A percentile compares a stretch with the other conserved stretches of the same genome.
Evolutionary conservation across 2,797 vertebrate species (phyloP).

Genomic region (Sebastes matsubarae): DNA sequence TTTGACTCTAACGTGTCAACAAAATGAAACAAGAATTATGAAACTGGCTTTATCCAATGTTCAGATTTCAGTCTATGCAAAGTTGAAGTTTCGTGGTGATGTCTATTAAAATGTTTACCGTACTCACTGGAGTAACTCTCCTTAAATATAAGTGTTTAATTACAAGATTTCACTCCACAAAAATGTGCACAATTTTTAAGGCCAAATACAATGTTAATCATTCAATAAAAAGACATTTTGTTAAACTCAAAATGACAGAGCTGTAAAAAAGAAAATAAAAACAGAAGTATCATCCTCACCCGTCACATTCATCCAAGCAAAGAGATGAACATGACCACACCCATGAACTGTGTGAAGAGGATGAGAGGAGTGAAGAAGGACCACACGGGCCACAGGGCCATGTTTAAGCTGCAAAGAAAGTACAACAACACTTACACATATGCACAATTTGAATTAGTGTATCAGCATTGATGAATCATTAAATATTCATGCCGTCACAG

Average conservation of each 20-base stretch:
- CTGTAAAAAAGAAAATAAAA: neutral
- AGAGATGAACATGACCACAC: conserved; percentile 94
- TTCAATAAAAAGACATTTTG: neutral
- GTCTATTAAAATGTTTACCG: too few species aligned
- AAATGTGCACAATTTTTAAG: neutral
- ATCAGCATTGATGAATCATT: neutral
- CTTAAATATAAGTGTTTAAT: neutral
- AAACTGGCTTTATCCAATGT: neutral
- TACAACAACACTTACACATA: neutral
- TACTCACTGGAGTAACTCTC: too few species aligned
- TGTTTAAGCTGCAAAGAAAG: conserved; percentile 86
- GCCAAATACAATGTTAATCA: neutral
- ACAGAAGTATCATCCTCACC: conserved; percentile 64
- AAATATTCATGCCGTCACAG: neutral
- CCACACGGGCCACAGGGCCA: conserved; percentile 95
- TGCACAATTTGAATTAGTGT: neutral
- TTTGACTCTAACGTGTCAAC: neutral
- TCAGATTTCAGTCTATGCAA: neutral
- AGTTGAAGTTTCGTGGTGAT: too few species aligned
- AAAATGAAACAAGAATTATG: neutral
- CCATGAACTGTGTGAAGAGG: conserved; percentile 97
- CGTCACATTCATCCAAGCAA: conserved; percentile 86
- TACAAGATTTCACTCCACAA: neutral
- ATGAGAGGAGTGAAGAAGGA: conserved; percentile 93
- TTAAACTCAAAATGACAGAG: neutral